Percentiles rank a stretch among this genome's conserved stretches.
Conservation (phyloP, 2,888 invertebrate species). For the Zeuzera pyrina region DNA sequence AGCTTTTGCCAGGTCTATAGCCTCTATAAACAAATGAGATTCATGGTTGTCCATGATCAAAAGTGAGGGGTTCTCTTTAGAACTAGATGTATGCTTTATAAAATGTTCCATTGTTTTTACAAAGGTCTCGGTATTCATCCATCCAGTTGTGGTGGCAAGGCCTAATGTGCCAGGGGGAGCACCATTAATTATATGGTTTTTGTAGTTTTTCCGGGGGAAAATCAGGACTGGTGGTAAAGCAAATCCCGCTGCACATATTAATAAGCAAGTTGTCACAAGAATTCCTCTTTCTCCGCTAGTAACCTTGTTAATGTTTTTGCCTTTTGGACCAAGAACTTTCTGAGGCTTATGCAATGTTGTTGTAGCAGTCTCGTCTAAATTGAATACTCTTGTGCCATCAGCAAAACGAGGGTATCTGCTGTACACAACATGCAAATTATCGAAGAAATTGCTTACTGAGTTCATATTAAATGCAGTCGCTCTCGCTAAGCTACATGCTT, state of each 20-base stretch:
- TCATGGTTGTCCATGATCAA: conserved; percentile 32
- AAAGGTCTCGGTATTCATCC: conserved; percentile 30
- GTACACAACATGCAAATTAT: conserved; percentile 10
- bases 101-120: conserved; percentile 28
- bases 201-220: conserved; percentile 25
- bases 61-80: conserved; percentile 18
- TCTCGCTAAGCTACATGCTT: conserved; percentile 11
- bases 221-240: conserved; percentile 22
- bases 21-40: conserved; percentile 21
- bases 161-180: conserved; percentile 31
- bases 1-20: conserved; percentile 24
- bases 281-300: conserved; percentile 15
- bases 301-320: conserved; percentile 13
- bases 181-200: conserved; percentile 25
- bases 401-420: conserved; percentile 2
- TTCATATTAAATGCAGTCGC: conserved; percentile 10
- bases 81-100: conserved; percentile 19
- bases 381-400: conserved; percentile 12
- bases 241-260: conserved; percentile 18
- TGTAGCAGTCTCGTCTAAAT: conserved; percentile 13
- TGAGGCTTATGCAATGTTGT: conserved; percentile 14
- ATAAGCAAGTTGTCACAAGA: conserved; percentile 16
- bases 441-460: conserved; percentile 6
- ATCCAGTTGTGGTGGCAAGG: conserved; percentile 25
- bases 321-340: conserved; percentile 16